These are phyloP conservation scores for Capromys pilorides DNA, from an alignment of 2,797 vertebrate species.

Conservation along the genomic window DNA sequence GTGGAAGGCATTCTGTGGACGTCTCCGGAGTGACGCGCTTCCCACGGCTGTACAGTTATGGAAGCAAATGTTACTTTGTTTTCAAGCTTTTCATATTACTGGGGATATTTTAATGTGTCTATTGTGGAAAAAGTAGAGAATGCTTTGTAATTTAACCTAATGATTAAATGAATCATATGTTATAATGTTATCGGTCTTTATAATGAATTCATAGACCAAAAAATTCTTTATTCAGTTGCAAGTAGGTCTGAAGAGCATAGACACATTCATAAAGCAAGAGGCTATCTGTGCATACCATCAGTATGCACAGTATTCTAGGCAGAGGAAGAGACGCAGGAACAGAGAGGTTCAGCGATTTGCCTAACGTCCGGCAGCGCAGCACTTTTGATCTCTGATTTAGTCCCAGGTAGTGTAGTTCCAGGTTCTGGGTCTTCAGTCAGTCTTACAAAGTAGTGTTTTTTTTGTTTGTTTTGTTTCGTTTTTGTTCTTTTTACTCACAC, in stretches of 20 bases:
- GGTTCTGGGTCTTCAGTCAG: background rate
- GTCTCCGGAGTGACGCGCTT: background rate
- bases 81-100: background rate
- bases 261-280: background rate
- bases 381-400: background rate
- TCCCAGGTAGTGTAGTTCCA: background rate
- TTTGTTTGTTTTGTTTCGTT: background rate
- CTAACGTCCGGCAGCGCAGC: background rate
- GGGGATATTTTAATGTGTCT: background rate
- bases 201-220: background rate
- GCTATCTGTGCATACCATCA: fast-evolving
- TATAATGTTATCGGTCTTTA: background rate
- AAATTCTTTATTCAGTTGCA: background rate
- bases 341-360: background rate
- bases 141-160: background rate
- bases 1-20: constrained; percentile 29
- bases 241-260: background rate
- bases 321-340: background rate
- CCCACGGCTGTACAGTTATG: background rate
- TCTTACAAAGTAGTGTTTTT: background rate
- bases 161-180: background rate
- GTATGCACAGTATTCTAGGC: background rate
- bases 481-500: background rate
- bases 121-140: background rate
- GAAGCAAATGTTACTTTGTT: background rate